phyloP scores from a whole-genome alignment of 2,797 vertebrate genomes.

The Schizothorax lantsangensis region DNA sequence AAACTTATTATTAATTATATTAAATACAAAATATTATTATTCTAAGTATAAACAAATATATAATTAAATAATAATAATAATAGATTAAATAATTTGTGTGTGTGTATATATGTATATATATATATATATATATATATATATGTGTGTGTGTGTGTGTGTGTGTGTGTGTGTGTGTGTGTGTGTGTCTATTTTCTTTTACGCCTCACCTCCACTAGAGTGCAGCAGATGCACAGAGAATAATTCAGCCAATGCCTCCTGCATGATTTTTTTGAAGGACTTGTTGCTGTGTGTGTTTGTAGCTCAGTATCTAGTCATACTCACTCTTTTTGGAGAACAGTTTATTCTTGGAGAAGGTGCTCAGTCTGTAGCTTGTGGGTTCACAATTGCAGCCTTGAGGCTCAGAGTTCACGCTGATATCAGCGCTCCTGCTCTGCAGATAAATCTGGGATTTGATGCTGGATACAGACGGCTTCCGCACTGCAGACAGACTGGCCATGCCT shows the following conservation, averaged over 20 bases:
- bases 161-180: too few relatives aligned
- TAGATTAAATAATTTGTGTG: too few relatives aligned
- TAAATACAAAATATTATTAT: too few relatives aligned
- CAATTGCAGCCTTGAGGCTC: conserved; percentile 80
- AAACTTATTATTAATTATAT: too few relatives aligned
- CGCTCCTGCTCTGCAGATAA: conserved; percentile 68
- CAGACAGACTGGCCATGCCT: conserved; percentile 68
- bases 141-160: too few relatives aligned
- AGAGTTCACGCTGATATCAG: conserved; percentile 25
- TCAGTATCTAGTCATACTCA: conserved; percentile 70
- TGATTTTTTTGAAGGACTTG: background rate
- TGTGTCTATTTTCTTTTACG: too few relatives aligned
- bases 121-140: too few relatives aligned
- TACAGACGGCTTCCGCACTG: conserved; percentile 55
- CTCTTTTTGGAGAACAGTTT: conserved; percentile 90
- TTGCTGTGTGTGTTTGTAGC: background rate
- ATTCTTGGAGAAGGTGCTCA: conserved; percentile 79
- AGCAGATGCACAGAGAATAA: conserved; percentile 14
- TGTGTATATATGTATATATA: too few relatives aligned
- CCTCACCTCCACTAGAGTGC: conserved; percentile 35
- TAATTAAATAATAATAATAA: too few relatives aligned
- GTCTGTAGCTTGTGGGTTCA: conserved; percentile 73
- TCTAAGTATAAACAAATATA: too few relatives aligned
- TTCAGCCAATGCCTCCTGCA: background rate
- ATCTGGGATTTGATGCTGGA: conserved; percentile 84